phyloP scores from a whole-genome alignment of 1,140 invertebrate genomes.

The Lineus longissimus region DNA sequence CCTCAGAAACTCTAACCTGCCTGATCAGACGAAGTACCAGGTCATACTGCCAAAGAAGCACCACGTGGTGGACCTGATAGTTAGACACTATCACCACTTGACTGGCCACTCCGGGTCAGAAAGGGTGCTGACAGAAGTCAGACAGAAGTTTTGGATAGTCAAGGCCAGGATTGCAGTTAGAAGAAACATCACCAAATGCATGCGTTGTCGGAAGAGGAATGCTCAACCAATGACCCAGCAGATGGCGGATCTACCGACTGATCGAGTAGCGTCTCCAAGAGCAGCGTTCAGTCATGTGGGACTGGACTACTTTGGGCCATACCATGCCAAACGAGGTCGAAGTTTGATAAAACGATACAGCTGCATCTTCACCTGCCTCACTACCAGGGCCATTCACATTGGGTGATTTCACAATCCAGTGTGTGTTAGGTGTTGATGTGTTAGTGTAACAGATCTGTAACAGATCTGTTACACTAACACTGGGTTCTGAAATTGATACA shows the following conservation, averaged over 20 bases:
- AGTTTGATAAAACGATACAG: slow-evolving; percentile 17
- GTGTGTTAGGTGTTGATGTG: no score
- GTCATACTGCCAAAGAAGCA: not conserved
- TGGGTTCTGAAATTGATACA: no score
- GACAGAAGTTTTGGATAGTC: slow-evolving; percentile 15
- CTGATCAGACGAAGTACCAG: no score
- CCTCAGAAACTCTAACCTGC: not conserved
- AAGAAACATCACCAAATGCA: not conserved
- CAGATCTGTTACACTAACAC: no score
- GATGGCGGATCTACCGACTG: slow-evolving; percentile 13
- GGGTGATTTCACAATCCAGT: no score
- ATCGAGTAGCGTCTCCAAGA: slow-evolving; percentile 12
- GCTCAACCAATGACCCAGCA: not conserved
- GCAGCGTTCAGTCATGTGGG: slow-evolving; percentile 8
- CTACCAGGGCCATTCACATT: slow-evolving; percentile 18
- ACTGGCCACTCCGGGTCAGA: slow-evolving; percentile 1
- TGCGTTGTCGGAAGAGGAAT: not conserved
- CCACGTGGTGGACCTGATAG: slow-evolving; percentile 4
- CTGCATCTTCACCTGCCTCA: slow-evolving; percentile 18
- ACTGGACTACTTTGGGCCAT: slow-evolving; percentile 18
- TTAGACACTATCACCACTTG: slow-evolving; percentile 8
- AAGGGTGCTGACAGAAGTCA: not conserved
- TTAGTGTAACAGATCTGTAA: no score
- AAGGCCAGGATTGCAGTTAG: not conserved
- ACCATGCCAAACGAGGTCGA: slow-evolving; percentile 13